A percentile compares a stretch with the other conserved stretches of the same genome.
Evolutionary conservation across 2,888 invertebrate species (phyloP).

Genomic region (Anodontia alba): DNA sequence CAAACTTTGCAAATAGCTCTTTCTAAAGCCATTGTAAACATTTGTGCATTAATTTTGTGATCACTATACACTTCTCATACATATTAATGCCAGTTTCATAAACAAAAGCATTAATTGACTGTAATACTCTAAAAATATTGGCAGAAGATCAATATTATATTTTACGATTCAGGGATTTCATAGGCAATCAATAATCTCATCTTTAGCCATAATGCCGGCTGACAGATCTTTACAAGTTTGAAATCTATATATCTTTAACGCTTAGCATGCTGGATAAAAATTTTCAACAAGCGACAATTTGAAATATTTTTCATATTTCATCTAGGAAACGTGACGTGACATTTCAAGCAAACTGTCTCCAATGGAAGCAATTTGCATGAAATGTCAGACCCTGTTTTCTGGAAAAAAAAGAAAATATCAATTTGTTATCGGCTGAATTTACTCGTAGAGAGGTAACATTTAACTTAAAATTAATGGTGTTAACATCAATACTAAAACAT

Average conservation of each 20-base stretch:
- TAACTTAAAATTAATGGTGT: too few species aligned
- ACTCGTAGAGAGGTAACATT: too few species aligned
- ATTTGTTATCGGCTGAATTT: too few species aligned
- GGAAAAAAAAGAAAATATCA: too few species aligned
- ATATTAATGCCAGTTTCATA: not conserved
- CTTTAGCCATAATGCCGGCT: not conserved
- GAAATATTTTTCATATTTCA: too few species aligned
- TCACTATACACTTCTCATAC: not conserved
- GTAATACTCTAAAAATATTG: not conserved
- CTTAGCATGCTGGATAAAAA: too few species aligned
- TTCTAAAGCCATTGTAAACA: not conserved
- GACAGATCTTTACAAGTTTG: constrained; percentile 2
- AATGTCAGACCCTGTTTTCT: too few species aligned
- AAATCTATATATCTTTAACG: not conserved
- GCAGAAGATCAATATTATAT: not conserved
- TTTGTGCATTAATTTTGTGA: not conserved
- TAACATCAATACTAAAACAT: too few species aligned
- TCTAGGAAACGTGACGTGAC: too few species aligned
- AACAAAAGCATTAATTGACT: not conserved
- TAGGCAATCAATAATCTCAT: not conserved
- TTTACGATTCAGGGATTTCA: not conserved
- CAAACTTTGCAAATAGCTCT: not conserved
- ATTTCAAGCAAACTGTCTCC: too few species aligned
- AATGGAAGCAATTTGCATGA: too few species aligned
- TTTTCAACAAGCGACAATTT: too few species aligned